Evolutionary conservation across 2,797 vertebrate genomes (phyloP).

Genomic region (Miichthys miiuy): DNA sequence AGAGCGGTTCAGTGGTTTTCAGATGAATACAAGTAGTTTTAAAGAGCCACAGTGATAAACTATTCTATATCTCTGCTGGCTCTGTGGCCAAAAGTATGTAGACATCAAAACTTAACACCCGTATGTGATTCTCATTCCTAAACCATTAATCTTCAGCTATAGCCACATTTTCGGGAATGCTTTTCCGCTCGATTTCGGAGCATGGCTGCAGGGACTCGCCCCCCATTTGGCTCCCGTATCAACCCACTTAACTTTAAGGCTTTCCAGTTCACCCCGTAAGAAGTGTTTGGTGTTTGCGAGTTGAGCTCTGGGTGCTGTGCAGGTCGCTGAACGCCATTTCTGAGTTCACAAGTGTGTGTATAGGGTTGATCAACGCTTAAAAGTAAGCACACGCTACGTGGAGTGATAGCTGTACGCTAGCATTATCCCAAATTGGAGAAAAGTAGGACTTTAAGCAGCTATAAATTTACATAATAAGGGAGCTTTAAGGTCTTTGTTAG

Average conservation of each 20-base stretch:
- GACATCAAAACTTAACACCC: conserved; percentile 1
- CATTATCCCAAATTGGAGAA: neutral
- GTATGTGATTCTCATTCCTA: neutral
- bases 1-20: conserved; percentile 31
- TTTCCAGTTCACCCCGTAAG: neutral
- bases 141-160: neutral
- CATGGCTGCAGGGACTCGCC: neutral
- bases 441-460: neutral
- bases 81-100: neutral
- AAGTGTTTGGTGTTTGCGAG: too few species aligned
- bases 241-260: neutral
- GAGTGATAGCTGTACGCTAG: too few species aligned
- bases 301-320: too few species aligned
- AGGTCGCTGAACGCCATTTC: neutral
- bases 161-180: neutral
- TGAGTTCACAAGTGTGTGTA: neutral
- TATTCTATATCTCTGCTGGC: neutral
- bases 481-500: neutral
- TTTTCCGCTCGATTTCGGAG: neutral
- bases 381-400: neutral
- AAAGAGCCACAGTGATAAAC: conserved; percentile 7
- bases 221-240: neutral
- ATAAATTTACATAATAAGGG: neutral
- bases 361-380: neutral
- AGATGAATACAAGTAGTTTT: conserved; percentile 37